These are phyloP conservation scores for Barypeithes pellucidus DNA, from an alignment of 2,888 invertebrate genomes.

Conservation along the genomic window DNA sequence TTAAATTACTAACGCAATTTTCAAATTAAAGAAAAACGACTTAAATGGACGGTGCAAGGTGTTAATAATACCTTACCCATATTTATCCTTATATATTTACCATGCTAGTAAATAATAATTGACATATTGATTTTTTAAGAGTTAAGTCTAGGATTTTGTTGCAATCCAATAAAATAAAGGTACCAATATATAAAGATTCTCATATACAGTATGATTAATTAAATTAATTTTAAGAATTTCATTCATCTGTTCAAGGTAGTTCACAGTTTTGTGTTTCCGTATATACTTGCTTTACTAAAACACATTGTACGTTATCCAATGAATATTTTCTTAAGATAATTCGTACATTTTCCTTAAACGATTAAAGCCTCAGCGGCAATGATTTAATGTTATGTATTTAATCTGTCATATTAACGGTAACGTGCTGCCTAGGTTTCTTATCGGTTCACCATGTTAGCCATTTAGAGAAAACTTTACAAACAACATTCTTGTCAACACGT, in stretches of 20 bases:
- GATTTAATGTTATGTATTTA: conserved; percentile 50
- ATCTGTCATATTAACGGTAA: conserved; percentile 51
- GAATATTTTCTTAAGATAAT: not conserved
- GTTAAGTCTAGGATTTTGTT: not conserved
- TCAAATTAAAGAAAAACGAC: conserved; percentile 31
- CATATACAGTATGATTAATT: too few species aligned
- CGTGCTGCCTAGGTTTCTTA: conserved; percentile 48
- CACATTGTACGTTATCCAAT: not conserved
- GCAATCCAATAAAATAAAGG: not conserved
- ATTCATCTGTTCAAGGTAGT: too few species aligned
- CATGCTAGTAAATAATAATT: conserved; percentile 7
- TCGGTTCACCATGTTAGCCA: conserved; percentile 47
- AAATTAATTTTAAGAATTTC: too few species aligned
- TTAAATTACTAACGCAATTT: conserved; percentile 33
- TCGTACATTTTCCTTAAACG: conserved; percentile 33
- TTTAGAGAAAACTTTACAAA: conserved; percentile 49
- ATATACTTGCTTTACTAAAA: too few species aligned
- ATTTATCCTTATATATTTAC: conserved; percentile 16
- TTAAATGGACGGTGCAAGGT: conserved; percentile 28
- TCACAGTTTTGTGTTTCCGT: too few species aligned
- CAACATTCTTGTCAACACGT: conserved; percentile 48
- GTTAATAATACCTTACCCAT: conserved; percentile 26
- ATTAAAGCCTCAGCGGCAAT: conserved; percentile 35
- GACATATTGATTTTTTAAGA: not conserved
- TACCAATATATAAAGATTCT: too few species aligned